Base-by-base conservation (phyloP, 2,797 vertebrate genomes). In the Ctenochaetus hawaiiensis region DNA sequence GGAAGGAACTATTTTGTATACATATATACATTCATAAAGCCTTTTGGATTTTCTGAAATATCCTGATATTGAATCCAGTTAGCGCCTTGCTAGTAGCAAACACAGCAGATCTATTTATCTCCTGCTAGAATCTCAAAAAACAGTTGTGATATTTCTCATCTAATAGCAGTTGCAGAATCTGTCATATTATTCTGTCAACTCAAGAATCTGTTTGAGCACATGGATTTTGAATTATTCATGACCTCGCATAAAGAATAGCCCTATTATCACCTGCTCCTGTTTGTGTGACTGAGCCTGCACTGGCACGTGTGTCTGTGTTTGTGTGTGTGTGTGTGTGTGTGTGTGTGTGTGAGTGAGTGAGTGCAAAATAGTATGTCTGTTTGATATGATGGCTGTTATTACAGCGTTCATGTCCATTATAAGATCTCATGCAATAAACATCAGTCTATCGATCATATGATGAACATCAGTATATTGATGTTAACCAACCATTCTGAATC, bases 191-290 rank as follows among this genome's bases (percentile, higher is more conserved):
- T 91, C 90, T 87, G 88, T 93, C 92, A 92, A 87, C 67, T 91
- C 66, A 79, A 91, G 85, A 92, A 89, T 91, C 85, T 87, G 83
- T 93, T 92, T 87, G 81, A 92, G 90, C 72, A 78, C 82, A 78
- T 85, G 85, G 81, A 93, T 80, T 84, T 49, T 93, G 91, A 95
- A 94, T 94, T 91, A 94, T 95, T 93, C 91, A 94, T 93, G 78
- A 73, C 72, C 69, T 80, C 30, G 87, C 77, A 89, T 91, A 91
- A 93, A 90, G 88, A 91, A 93, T 86, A 86, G 86, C 77, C 84
- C 89, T 86, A 89, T 93, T 92, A 93, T 93, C 90, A 94, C 92
- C 92, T 90, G 86, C 78, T 86, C 71, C 81, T 81, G 71, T 92
- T 81, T 82, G 85, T 77, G 82, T 75, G 85, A 68, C 74, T 73